Evolutionary conservation across 2,113 vertebrate genomes (phyloP).

Genomic region (Tragelaphus strepsiceros): DNA sequence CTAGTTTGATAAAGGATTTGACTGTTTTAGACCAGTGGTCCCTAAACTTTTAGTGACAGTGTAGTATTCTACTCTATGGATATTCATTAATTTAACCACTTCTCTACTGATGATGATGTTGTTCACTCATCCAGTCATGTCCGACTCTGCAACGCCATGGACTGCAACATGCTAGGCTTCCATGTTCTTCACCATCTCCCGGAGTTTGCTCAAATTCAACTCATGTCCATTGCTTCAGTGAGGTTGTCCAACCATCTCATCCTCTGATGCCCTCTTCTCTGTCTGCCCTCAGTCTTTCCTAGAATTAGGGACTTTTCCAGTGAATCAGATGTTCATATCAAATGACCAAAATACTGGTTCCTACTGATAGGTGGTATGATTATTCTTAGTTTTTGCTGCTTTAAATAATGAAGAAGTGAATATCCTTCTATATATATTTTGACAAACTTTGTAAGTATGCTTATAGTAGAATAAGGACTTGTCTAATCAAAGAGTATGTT

Average conservation of each 20-base stretch:
- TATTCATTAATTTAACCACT: constrained; percentile 4
- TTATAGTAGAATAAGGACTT: not conserved
- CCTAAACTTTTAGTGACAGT: not conserved
- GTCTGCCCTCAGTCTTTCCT: not conserved
- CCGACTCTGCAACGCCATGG: not conserved
- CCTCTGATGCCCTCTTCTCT: not conserved
- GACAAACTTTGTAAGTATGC: not conserved
- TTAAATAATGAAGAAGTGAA: not conserved
- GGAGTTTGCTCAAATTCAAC: not conserved
- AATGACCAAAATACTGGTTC: not conserved
- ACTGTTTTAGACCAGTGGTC: not conserved
- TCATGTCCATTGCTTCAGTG: not conserved
- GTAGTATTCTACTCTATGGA: not conserved
- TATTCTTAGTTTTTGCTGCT: not conserved
- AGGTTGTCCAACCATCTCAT: not conserved
- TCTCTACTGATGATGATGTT: not conserved
- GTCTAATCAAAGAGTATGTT: not conserved
- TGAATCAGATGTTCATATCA: not conserved
- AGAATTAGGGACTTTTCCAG: not conserved
- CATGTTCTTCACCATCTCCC: not conserved
- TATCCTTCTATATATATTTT: not conserved
- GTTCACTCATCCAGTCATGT: not conserved
- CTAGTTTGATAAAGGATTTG: not conserved
- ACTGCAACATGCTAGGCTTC: not conserved
- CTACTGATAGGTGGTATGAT: not conserved